Conservation (phyloP, 1,140 invertebrate species). For the Drosophila tristis region DNA sequence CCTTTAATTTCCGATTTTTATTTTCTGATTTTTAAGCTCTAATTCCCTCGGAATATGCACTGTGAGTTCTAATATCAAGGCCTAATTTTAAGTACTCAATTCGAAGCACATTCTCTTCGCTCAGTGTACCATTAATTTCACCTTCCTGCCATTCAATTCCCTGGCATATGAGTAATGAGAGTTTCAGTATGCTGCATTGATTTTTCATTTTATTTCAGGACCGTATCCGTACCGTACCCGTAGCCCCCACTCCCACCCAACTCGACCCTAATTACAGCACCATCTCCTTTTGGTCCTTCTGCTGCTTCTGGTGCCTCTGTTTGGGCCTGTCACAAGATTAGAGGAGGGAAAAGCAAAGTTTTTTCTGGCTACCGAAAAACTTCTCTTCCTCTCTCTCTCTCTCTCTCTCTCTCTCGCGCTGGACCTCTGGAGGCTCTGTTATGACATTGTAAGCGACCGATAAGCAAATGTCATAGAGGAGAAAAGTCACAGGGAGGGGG, state of each 20-base stretch:
- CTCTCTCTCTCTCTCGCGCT: conserved; percentile 11
- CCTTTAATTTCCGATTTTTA: too few relatives aligned
- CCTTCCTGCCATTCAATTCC: too few relatives aligned
- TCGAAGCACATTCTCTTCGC: too few relatives aligned
- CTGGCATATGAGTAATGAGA: conserved; percentile 75
- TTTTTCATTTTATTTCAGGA: conserved; percentile 54
- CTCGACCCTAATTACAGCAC: conserved; percentile 65
- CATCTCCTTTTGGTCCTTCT: neutral
- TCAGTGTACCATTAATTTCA: too few relatives aligned
- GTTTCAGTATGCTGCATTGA: conserved; percentile 70
- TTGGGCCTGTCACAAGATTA: conserved; percentile 76
- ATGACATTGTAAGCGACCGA: conserved; percentile 77
- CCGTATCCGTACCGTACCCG: neutral
- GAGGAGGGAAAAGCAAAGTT: conserved; percentile 67
- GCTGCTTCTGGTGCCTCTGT: neutral
- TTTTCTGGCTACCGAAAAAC: conserved; percentile 45
- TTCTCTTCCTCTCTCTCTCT: conserved; percentile 31
- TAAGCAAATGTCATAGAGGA: conserved; percentile 62
- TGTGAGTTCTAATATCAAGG: too few relatives aligned
- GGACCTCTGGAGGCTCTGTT: conserved; percentile 60
- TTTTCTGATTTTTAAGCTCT: too few relatives aligned
- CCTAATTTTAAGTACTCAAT: too few relatives aligned
- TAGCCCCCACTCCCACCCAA: neutral
- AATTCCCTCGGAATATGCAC: too few relatives aligned
- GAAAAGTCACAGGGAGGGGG: conserved; percentile 1